phyloP scores from a whole-genome alignment of 2,113 vertebrate species.

The Thalassarche chlororhynchos region DNA sequence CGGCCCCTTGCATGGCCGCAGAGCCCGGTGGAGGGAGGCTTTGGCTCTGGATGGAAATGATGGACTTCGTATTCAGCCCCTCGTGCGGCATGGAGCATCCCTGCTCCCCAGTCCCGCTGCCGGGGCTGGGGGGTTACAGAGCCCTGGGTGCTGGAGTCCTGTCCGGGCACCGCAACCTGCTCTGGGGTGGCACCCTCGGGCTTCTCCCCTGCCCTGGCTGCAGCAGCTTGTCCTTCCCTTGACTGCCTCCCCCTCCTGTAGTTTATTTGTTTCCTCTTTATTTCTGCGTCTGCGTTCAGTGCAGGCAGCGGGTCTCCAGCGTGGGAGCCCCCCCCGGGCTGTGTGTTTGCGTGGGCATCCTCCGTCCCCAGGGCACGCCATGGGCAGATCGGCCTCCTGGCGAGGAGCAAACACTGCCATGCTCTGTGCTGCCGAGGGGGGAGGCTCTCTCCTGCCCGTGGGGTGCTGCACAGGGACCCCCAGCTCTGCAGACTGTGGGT shows the following conservation, averaged over 20 bases:
- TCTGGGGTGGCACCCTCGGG: no score
- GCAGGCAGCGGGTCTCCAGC: background rate
- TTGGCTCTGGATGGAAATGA: background rate
- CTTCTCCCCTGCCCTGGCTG: background rate
- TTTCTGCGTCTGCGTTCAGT: background rate
- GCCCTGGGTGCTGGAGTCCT: background rate
- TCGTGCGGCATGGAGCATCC: accelerated
- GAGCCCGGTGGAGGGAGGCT: background rate
- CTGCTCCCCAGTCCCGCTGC: background rate
- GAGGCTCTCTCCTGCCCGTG: background rate
- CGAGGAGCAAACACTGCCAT: background rate
- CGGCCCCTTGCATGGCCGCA: background rate
- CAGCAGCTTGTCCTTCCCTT: background rate
- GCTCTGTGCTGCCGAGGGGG: accelerated
- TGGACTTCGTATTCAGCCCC: background rate
- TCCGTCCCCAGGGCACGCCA: accelerated
- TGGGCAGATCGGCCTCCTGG: background rate
- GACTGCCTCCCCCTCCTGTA: background rate
- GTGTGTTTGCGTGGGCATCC: accelerated
- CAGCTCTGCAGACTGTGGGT: background rate
- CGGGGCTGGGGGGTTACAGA: background rate
- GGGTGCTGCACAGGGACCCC: background rate
- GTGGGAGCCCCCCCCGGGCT: background rate
- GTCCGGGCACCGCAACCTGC: background rate
- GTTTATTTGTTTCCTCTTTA: background rate